Evolutionary conservation across 2,888 invertebrate genomes (phyloP).

Genomic region (Drosophila robusta): DNA sequence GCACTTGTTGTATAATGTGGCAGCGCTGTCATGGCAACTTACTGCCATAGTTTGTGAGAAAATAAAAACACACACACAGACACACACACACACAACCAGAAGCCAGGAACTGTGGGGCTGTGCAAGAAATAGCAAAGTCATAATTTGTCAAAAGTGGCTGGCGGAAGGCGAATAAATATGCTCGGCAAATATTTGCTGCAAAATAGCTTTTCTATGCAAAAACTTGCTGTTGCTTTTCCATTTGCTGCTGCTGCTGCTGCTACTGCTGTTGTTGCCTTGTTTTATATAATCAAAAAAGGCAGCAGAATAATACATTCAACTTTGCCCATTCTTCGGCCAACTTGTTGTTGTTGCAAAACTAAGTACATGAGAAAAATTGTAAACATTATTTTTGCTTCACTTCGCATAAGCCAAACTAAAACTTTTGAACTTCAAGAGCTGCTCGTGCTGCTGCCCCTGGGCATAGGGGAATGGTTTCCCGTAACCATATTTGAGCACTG

Average conservation of each 20-base stretch:
- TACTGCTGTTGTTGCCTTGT: slow-evolving; percentile 43
- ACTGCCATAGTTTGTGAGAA: slow-evolving; percentile 63
- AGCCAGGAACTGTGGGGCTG: slow-evolving; percentile 1
- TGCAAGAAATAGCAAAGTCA: slow-evolving; percentile 55
- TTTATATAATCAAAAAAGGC: slow-evolving; percentile 53
- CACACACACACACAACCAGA: slow-evolving; percentile 21
- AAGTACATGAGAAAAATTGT: slow-evolving; percentile 48
- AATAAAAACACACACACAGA: slow-evolving; percentile 29
- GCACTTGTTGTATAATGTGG: slow-evolving; percentile 80
- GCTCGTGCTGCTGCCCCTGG: background rate
- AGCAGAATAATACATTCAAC: slow-evolving; percentile 57
- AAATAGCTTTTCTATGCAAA: slow-evolving; percentile 67
- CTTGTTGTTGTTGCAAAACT: slow-evolving; percentile 26
- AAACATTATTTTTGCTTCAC: slow-evolving; percentile 48
- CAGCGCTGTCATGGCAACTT: slow-evolving; percentile 78
- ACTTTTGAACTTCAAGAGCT: slow-evolving; percentile 21
- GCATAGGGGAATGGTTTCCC: background rate
- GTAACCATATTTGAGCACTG: background rate
- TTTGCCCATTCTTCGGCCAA: slow-evolving; percentile 45
- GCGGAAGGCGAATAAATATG: slow-evolving; percentile 66
- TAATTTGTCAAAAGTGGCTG: slow-evolving; percentile 76
- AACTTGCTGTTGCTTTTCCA: slow-evolving; percentile 46
- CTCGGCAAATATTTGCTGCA: slow-evolving; percentile 68
- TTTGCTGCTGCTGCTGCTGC: slow-evolving; percentile 13
- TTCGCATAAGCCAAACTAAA: slow-evolving; percentile 28